Base-by-base conservation (phyloP, 2,888 invertebrate genomes). In the Pseudolycoriella hygida region DNA sequence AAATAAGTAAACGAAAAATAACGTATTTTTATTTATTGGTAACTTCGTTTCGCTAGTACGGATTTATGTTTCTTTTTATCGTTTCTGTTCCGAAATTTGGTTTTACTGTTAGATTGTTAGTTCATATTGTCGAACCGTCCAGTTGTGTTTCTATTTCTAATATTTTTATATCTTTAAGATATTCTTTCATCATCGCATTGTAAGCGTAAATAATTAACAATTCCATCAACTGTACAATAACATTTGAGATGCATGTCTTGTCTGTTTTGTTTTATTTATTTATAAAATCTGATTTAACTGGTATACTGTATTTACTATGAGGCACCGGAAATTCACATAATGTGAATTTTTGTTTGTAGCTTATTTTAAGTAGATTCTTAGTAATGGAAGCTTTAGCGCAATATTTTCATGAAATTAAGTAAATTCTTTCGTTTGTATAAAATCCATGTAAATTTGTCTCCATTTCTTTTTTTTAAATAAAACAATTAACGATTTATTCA, bases 161-260 rank as follows among this genome's bases (percentile, higher is more conserved):
- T 14, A 14, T 34, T 14, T 14, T 12, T 34, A 5, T 10, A 34
- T 34, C 15, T 34, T 34, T 14, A 14, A 34, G 34, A 34, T 34
- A 34, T 8, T 30, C 15, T 34, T 34, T 34, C 12, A 34, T 34
- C 15, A 34, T 34, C 34, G 34, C 34, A 34, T 34, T 34, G 4
- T 34, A 34, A 34, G 34, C 34, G 34, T 34, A 34, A 25, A 25
- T 34, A 34, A 34, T 34, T 34, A 34, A 34, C 34, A 34, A 34
- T 34, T 34, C 34, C n/a, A 8, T 34, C 34, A 34, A 34, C 12
- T 34, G 34, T 34, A 34, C 34, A 34, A 34, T 34, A 34, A 34
- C 34, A 34, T 34, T 34, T 34, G 34, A 34, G 34, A 34, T 34
- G 34, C 34, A 34, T 34, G 12, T 5, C 15, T n/a, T 34, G 34